phyloP scores from a whole-genome alignment of 1,140 invertebrate genomes.

The Trachymyrmex septentrionalis region DNA sequence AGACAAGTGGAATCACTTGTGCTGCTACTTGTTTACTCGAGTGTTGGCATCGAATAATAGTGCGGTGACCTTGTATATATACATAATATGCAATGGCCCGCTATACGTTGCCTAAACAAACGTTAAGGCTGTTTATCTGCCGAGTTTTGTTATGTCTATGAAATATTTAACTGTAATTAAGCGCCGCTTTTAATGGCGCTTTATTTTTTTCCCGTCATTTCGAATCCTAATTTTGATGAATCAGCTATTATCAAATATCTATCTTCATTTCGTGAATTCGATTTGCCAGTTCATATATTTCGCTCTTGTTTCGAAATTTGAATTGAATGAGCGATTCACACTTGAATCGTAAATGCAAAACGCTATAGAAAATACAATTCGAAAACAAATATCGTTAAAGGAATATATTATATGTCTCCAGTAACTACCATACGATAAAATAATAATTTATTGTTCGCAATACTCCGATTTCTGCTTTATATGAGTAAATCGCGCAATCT shows the following conservation, averaged over 20 bases:
- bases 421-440: slow-evolving; percentile 4
- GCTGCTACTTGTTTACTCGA: background rate
- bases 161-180: background rate
- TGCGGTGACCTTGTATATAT: too few species aligned
- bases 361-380: background rate
- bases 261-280: background rate
- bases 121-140: background rate
- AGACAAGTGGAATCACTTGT: background rate
- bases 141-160: too few species aligned
- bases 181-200: background rate
- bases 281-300: background rate
- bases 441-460: background rate
- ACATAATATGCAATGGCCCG: background rate
- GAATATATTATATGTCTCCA: background rate
- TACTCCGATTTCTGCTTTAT: background rate
- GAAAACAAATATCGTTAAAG: background rate
- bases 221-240: background rate
- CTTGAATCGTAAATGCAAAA: background rate
- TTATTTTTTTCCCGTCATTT: background rate
- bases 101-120: background rate
- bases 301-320: too few species aligned
- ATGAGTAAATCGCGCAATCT: background rate
- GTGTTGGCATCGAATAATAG: background rate
- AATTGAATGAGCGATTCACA: background rate
- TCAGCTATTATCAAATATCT: background rate